phyloP scores from a whole-genome alignment of 2,888 invertebrate species.

The Macrosiphum euphorbiae region DNA sequence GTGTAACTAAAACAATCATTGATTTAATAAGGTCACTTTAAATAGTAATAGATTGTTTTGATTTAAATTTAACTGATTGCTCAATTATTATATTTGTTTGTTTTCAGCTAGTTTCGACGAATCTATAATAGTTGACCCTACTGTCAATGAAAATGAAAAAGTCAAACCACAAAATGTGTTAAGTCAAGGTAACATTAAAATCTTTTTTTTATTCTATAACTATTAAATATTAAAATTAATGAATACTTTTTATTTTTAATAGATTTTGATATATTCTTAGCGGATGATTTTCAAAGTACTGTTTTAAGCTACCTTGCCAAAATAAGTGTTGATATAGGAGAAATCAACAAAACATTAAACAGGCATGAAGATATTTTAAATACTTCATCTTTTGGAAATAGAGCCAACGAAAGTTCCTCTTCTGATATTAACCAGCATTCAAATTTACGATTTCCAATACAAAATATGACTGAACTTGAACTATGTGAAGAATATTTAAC shows the following conservation, averaged over 20 bases:
- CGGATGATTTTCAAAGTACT: slow-evolving; percentile 10
- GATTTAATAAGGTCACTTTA: too few species aligned
- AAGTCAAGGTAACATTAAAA: too few species aligned
- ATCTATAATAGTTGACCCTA: too few species aligned
- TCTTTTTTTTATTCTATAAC: too few species aligned
- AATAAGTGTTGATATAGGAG: slow-evolving; percentile 16
- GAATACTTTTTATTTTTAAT: slow-evolving; percentile 7
- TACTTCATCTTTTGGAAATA: slow-evolving; percentile 3
- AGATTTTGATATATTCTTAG: slow-evolving; percentile 1
- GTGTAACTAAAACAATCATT: too few species aligned
- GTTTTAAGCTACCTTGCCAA: slow-evolving; percentile 1
- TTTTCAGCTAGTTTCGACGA: too few species aligned
- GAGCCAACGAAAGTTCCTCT: slow-evolving; percentile 3
- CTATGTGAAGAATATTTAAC: slow-evolving; percentile 13
- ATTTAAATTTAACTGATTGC: too few species aligned
- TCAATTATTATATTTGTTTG: too few species aligned
- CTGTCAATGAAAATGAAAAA: too few species aligned
- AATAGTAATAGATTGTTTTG: too few species aligned
- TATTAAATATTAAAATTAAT: too few species aligned
- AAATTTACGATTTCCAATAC: slow-evolving; percentile 2
- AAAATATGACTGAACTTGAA: slow-evolving; percentile 17
- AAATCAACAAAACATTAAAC: slow-evolving; percentile 5
- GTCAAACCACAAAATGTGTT: too few species aligned
- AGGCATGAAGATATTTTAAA: slow-evolving; percentile 13
- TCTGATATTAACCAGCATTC: slow-evolving; percentile 20